Evolutionary conservation across 1,140 invertebrate species (phyloP).

Genomic region (Rhopalosiphum maidis): DNA sequence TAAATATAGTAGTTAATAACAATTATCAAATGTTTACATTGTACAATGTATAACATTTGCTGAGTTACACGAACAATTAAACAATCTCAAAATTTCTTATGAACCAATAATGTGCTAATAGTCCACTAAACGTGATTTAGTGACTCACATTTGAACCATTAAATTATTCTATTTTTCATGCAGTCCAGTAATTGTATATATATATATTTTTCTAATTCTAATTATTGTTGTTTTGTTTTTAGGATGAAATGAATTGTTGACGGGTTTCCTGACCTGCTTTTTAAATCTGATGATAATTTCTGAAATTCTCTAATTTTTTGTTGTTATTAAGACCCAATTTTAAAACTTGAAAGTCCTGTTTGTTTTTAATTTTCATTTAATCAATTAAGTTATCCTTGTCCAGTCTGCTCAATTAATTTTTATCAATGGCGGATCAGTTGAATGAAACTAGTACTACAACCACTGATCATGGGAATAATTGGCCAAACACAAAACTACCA

Average conservation of each 20-base stretch:
- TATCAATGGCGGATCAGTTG: conserved; percentile 53
- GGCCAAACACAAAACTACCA: conserved; percentile 48
- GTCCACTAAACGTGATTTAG: neutral
- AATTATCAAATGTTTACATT: neutral
- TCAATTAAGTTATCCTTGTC: conserved; percentile 7
- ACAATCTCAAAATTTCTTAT: too few relatives aligned
- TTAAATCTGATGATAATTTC: neutral
- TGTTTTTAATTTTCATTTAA: conserved; percentile 1
- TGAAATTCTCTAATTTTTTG: neutral
- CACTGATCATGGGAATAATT: conserved; percentile 20
- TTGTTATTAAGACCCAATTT: neutral
- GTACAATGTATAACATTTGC: neutral
- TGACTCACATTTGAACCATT: neutral
- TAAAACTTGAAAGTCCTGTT: neutral
- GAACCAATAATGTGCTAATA: too few relatives aligned
- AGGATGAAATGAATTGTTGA: conserved; percentile 12
- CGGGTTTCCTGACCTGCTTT: neutral
- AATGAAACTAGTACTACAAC: conserved; percentile 45
- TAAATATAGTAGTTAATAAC: neutral
- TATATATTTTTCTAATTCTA: too few relatives aligned
- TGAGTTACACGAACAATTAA: too few relatives aligned
- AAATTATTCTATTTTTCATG: too few relatives aligned
- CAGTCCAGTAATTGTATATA: neutral
- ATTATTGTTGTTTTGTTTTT: conserved; percentile 9
- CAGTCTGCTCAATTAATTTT: conserved; percentile 32